A percentile compares a stretch with the other conserved stretches of the same genome.
Conservation (phyloP, 2,888 invertebrate species). For the Diarsia dahlii region DNA sequence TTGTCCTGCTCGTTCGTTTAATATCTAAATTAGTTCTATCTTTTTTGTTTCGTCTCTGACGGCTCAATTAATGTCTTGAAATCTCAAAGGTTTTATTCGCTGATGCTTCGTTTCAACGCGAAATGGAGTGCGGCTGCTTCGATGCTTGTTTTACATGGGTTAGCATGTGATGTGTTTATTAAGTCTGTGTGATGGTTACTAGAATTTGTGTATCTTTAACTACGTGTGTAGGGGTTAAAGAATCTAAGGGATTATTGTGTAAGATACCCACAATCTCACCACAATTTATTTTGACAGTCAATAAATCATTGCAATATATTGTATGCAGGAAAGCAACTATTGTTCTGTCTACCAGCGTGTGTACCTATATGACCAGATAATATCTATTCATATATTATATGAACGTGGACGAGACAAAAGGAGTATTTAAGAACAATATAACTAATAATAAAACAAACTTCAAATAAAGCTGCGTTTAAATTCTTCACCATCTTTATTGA, state of each 20-base stretch:
- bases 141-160: slow-evolving; percentile 58
- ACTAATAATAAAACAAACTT: too few species aligned
- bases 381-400: too few species aligned
- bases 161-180: slow-evolving; percentile 65
- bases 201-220: slow-evolving; percentile 38
- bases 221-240: neutral
- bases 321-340: too few species aligned
- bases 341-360: too few species aligned
- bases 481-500: slow-evolving; percentile 1
- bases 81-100: slow-evolving; percentile 65
- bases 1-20: slow-evolving; percentile 66
- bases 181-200: slow-evolving; percentile 45
- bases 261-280: neutral
- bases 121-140: slow-evolving; percentile 59
- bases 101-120: slow-evolving; percentile 63
- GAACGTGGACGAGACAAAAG: too few species aligned
- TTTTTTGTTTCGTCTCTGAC: slow-evolving; percentile 63
- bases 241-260: neutral
- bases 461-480: neutral
- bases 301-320: neutral
- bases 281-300: neutral
- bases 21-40: slow-evolving; percentile 68
- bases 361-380: too few species aligned
- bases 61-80: slow-evolving; percentile 69
- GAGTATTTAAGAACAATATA: too few species aligned